A percentile compares a stretch with the other conserved stretches of the same genome.
phyloP scores from a whole-genome alignment of 2,888 invertebrate species.

The Oligia latruncula region DNA sequence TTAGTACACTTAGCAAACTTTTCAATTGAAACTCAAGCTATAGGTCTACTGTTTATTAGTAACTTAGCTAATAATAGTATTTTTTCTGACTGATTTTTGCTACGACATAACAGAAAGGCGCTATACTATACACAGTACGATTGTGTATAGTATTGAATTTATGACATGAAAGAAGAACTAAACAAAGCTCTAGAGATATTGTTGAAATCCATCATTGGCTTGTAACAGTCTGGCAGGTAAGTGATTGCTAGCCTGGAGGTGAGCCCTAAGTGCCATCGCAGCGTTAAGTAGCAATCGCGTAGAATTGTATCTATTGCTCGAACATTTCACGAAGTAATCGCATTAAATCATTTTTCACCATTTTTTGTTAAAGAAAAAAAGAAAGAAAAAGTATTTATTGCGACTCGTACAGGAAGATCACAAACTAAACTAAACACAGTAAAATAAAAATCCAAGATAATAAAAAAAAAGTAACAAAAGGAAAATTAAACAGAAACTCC shows the following conservation, averaged over 20 bases:
- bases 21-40: conserved; percentile 7
- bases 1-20: too few relatives aligned
- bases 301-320: not conserved
- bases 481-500: too few relatives aligned
- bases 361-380: too few relatives aligned
- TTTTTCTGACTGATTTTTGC: not conserved
- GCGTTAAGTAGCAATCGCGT: not conserved
- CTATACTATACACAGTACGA: not conserved
- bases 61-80: not conserved
- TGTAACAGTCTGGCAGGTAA: not conserved
- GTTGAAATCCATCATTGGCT: not conserved
- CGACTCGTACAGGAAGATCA: too few relatives aligned
- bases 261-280: not conserved
- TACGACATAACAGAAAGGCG: not conserved
- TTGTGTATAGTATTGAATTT: not conserved
- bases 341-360: not conserved
- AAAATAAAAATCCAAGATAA: too few relatives aligned
- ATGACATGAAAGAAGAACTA: not conserved
- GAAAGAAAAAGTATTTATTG: too few relatives aligned
- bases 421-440: too few relatives aligned
- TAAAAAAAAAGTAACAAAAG: too few relatives aligned
- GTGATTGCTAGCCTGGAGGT: too few relatives aligned
- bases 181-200: too few relatives aligned
- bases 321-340: not conserved
- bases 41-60: not conserved